A percentile compares a stretch with the other conserved stretches of the same genome.
These are phyloP conservation scores for Myiagra hebetior DNA, from an alignment of 2,113 vertebrate species.

Conservation along the genomic window DNA sequence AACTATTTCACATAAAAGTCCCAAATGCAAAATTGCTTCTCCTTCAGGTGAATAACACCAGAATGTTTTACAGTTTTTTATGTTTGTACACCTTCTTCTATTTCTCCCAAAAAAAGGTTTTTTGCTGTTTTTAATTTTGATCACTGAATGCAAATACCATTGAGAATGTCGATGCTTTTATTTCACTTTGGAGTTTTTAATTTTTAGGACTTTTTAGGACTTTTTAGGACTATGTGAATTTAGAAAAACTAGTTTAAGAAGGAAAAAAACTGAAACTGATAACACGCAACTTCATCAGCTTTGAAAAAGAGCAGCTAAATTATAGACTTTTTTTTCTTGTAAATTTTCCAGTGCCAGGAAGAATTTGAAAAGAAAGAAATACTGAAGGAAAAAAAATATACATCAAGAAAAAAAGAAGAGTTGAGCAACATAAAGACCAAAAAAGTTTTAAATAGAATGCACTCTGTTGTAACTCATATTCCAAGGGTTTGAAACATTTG, in stretches of 20 bases:
- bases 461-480: background rate
- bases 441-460: background rate
- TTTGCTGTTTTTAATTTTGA: background rate
- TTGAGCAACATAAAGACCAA: background rate
- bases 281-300: background rate
- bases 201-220: background rate
- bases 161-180: background rate
- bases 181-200: background rate
- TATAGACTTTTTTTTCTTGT: background rate
- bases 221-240: background rate
- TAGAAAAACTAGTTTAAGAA: background rate
- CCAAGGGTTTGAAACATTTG: background rate
- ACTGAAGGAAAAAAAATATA: background rate
- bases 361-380: background rate
- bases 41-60: background rate
- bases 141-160: background rate
- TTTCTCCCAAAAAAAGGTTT: background rate
- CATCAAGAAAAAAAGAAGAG: background rate
- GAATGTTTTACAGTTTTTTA: background rate
- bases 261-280: background rate
- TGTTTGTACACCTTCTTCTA: background rate
- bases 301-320: background rate
- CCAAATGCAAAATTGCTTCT: background rate
- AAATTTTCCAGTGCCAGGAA: background rate
- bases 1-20: background rate